These are phyloP conservation scores for Cephalopholis sonnerati DNA, from an alignment of 2,113 vertebrate species.

Conservation along the genomic window DNA sequence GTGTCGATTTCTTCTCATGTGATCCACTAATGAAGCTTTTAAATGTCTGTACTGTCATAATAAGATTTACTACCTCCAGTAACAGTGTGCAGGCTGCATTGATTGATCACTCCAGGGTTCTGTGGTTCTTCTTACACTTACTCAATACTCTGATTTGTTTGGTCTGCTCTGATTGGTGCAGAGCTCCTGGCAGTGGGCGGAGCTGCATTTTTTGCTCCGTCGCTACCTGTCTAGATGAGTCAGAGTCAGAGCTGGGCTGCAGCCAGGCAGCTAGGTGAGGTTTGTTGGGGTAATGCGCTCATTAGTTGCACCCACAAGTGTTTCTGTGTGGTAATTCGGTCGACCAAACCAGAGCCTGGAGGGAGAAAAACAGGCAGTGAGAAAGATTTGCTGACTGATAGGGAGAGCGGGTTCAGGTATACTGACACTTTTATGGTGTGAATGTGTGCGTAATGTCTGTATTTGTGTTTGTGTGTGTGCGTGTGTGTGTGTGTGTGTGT, in stretches of 20 bases:
- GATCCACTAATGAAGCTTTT: neutral
- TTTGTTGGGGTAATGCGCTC: conserved; percentile 52
- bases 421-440: conserved; percentile 45
- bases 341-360: conserved; percentile 36
- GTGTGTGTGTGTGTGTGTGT: conserved; percentile 11
- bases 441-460: conserved; percentile 33
- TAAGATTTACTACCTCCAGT: conserved; percentile 11
- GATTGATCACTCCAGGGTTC: conserved; percentile 28
- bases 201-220: conserved; percentile 51
- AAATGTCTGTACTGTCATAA: neutral
- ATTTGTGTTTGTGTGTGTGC: conserved; percentile 21
- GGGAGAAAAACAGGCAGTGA: conserved; percentile 12
- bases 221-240: conserved; percentile 50
- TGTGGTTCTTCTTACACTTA: conserved; percentile 5
- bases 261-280: conserved; percentile 45
- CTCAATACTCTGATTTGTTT: conserved; percentile 26
- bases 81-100: neutral
- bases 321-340: conserved; percentile 61
- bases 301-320: conserved; percentile 58
- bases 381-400: conserved; percentile 43
- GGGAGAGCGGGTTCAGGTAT: conserved; percentile 30
- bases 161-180: conserved; percentile 39
- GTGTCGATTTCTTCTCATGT: neutral
- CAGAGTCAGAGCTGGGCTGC: neutral
- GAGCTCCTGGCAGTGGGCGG: conserved; percentile 5